Percentiles rank a stretch among this genome's conserved stretches.
Evolutionary conservation across 2,797 vertebrate genomes (phyloP).

Genomic region (Discoglossus pictus): DNA sequence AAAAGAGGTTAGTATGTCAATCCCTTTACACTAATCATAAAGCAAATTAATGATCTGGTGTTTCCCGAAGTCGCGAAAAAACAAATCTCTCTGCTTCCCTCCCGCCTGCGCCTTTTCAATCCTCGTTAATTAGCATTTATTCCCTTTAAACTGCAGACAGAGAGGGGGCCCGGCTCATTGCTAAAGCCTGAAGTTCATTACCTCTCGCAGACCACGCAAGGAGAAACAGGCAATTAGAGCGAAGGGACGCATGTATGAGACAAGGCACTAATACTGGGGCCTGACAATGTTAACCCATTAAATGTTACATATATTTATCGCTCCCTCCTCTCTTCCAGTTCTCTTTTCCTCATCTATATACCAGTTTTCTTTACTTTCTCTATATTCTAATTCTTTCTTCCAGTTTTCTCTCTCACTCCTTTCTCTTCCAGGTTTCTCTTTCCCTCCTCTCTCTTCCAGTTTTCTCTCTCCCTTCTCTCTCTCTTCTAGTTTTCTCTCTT

Average conservation of each 20-base stretch:
- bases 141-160: conserved; percentile 42
- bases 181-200: conserved; percentile 45
- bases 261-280: conserved; percentile 4
- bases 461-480: not conserved
- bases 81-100: conserved; percentile 29
- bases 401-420: not conserved
- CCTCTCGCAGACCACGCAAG: conserved; percentile 30
- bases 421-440: not conserved
- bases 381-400: conserved; percentile 16
- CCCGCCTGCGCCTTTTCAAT: conserved; percentile 30
- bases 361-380: too few relatives aligned
- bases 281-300: conserved; percentile 26
- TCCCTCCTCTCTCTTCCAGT: not conserved
- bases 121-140: conserved; percentile 47
- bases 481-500: not conserved
- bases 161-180: conserved; percentile 22
- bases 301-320: too few relatives aligned
- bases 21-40: conserved; percentile 49
- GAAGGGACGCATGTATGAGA: conserved; percentile 14
- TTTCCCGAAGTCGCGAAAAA: conserved; percentile 44
- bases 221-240: conserved; percentile 42
- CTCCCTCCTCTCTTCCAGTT: too few relatives aligned
- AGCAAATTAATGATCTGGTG: conserved; percentile 51
- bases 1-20: conserved; percentile 50
- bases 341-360: too few relatives aligned